Evolutionary conservation across 2,888 invertebrate species (phyloP).

Genomic region (Dynastes hyllus): DNA sequence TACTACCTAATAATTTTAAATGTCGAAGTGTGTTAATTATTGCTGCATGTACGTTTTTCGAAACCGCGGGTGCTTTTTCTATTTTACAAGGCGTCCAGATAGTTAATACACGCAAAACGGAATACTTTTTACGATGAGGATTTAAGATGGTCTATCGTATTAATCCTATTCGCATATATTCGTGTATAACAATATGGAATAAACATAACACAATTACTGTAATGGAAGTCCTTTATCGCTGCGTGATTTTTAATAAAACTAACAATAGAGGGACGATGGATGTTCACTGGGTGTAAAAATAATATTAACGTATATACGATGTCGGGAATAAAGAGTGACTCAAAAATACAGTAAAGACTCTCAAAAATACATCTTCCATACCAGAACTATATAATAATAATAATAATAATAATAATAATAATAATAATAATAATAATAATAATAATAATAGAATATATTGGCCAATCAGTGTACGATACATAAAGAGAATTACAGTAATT

Average conservation of each 20-base stretch:
- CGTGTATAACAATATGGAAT: slow-evolving; percentile 7
- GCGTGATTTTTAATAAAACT: slow-evolving; percentile 32
- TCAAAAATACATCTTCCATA: too few species aligned
- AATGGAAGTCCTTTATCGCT: slow-evolving; percentile 33
- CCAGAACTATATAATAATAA: too few species aligned
- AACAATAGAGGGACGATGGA: background rate
- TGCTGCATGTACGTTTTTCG: slow-evolving; percentile 58
- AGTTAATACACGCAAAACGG: background rate
- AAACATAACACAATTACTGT: slow-evolving; percentile 53
- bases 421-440: too few species aligned
- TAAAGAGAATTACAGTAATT: too few species aligned
- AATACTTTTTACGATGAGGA: background rate
- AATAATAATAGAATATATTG: too few species aligned
- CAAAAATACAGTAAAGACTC: too few species aligned
- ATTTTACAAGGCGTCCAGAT: slow-evolving; percentile 17
- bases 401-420: too few species aligned
- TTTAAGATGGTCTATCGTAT: background rate
- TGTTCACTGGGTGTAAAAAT: too few species aligned
- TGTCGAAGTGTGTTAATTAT: slow-evolving; percentile 67
- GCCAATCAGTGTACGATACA: too few species aligned
- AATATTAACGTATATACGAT: too few species aligned
- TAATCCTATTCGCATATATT: background rate
- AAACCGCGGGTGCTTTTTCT: slow-evolving; percentile 62
- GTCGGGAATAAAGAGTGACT: too few species aligned
- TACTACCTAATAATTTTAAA: slow-evolving; percentile 61